Conservation (phyloP, 64 coral and sea anemone species). For the Pocillopora damicornis region DNA sequence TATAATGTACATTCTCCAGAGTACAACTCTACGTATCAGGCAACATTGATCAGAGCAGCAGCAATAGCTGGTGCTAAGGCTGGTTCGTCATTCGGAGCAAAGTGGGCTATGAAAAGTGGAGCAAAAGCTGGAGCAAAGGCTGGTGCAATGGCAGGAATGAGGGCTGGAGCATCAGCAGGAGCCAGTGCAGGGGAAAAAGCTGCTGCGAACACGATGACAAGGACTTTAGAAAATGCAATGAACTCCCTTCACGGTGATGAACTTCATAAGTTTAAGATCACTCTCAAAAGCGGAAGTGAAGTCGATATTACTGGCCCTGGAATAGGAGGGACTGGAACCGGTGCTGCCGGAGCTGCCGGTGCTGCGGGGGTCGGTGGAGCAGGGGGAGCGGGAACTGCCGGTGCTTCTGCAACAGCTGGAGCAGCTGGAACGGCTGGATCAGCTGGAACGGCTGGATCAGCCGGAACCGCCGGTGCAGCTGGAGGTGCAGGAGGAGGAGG, state of each 20-base stretch:
- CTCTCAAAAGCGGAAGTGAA: neutral
- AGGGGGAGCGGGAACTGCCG: neutral
- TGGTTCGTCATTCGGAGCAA: slow-evolving; percentile 18
- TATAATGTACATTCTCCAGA: neutral
- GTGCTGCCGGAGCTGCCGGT: neutral
- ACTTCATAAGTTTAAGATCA: slow-evolving; percentile 1
- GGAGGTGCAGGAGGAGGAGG: neutral
- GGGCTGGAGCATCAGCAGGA: slow-evolving; percentile 10
- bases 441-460: neutral
- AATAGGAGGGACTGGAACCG: neutral
- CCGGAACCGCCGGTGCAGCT: neutral
- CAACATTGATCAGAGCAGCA: neutral
- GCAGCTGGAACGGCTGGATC: neutral
- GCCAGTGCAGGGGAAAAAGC: neutral
- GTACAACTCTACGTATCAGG: neutral
- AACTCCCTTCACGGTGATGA: slow-evolving; percentile 6
- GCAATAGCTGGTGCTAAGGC: slow-evolving; percentile 18
- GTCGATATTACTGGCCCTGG: slow-evolving; percentile 2
- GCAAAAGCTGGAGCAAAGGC: slow-evolving; percentile 25
- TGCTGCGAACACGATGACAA: slow-evolving; percentile 7
- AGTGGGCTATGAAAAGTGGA: slow-evolving; percentile 2
- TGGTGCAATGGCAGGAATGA: slow-evolving; percentile 30
- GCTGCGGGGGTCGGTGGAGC: neutral
- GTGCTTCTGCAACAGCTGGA: neutral
- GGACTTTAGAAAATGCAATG: slow-evolving; percentile 15